phyloP scores from a whole-genome alignment of 2,888 invertebrate species.

The Acleris laterana region DNA sequence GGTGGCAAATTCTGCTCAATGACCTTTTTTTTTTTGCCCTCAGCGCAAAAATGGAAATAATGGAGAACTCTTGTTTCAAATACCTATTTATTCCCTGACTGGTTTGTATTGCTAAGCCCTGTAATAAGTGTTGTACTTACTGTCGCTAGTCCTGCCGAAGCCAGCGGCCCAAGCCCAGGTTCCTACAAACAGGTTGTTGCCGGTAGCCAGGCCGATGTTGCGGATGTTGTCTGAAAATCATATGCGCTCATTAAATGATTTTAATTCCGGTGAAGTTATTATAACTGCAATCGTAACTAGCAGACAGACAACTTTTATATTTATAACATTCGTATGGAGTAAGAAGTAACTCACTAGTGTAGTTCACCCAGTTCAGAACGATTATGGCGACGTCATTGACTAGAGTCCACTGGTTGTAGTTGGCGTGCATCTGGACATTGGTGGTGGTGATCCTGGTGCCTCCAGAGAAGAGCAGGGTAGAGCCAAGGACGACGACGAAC shows the following conservation, averaged over 20 bases:
- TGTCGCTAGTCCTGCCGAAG: slow-evolving; percentile 52
- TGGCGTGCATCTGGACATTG: slow-evolving; percentile 33
- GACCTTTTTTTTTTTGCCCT: no score
- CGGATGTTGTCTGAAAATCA: slow-evolving; percentile 36
- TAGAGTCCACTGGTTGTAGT: slow-evolving; percentile 27
- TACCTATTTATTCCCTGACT: no score
- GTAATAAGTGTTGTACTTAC: slow-evolving; percentile 43
- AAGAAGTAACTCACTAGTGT: slow-evolving; percentile 30
- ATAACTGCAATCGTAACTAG: no score
- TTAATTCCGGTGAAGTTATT: no score
- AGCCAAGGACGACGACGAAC: slow-evolving; percentile 40
- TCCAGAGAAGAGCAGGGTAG: slow-evolving; percentile 36
- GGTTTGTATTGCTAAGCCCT: no score
- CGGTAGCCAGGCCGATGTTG: slow-evolving; percentile 43
- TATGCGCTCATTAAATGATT: no score
- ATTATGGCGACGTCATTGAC: slow-evolving; percentile 40
- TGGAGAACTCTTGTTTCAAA: no score
- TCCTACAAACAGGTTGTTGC: slow-evolving; percentile 41
- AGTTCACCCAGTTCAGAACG: slow-evolving; percentile 18
- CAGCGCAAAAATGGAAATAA: no score
- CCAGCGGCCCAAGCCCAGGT: slow-evolving; percentile 48
- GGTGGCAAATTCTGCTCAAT: no score
- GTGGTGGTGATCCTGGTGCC: slow-evolving; percentile 38
- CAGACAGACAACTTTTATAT: no score
- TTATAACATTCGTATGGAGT: background rate